These are phyloP conservation scores for Myanophis thanlyinensis DNA, from an alignment of 2,113 vertebrate species.

Conservation along the genomic window DNA sequence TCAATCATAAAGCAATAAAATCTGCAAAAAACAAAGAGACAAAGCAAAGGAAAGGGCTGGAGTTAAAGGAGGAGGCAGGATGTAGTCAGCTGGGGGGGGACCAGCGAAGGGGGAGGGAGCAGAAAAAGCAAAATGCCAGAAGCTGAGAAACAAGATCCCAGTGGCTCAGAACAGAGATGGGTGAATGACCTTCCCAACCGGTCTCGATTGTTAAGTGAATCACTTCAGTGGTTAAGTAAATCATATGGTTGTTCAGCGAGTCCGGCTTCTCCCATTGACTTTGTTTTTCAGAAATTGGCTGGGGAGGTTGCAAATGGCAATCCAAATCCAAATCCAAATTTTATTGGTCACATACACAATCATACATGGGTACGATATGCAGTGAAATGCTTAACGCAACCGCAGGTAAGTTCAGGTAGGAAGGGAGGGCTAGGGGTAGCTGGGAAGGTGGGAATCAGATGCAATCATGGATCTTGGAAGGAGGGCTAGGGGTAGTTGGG, in stretches of 20 bases:
- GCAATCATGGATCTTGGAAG: too few relatives aligned
- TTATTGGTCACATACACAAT: too few relatives aligned
- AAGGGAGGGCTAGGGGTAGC: too few relatives aligned
- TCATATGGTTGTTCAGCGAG: too few relatives aligned
- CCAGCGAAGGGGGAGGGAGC: not conserved
- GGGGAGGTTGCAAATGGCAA: not conserved
- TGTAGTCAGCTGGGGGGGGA: not conserved
- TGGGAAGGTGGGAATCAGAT: too few relatives aligned
- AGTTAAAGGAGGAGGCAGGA: not conserved
- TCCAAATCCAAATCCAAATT: too few relatives aligned
- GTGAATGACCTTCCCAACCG: not conserved
- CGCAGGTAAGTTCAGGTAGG: too few relatives aligned
- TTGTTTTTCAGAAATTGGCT: not conserved
- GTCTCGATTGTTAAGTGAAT: too few relatives aligned
- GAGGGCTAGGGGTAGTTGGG: too few relatives aligned
- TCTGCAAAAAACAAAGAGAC: not conserved
- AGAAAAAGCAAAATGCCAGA: not conserved
- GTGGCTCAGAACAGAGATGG: not conserved
- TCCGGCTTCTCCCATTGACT: not conserved
- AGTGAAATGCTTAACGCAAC: too few relatives aligned
- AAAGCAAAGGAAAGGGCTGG: not conserved
- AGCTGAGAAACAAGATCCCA: not conserved
- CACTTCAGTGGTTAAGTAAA: too few relatives aligned
- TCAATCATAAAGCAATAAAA: constrained; percentile 18
- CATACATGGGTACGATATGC: too few relatives aligned